Base-by-base conservation (phyloP, 2,113 vertebrate species). In the Hippocampus mohnikei region DNA sequence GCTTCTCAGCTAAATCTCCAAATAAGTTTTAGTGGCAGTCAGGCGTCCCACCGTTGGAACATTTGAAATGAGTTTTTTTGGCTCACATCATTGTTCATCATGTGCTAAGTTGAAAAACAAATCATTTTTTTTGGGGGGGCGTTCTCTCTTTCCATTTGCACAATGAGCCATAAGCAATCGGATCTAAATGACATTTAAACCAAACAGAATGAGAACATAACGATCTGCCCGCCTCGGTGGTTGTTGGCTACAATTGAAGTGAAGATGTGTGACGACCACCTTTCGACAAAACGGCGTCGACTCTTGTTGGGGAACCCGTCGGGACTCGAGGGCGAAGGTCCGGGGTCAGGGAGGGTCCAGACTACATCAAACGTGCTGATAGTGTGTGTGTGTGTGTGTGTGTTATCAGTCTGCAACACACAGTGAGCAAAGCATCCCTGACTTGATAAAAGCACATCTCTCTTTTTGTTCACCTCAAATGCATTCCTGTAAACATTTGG, bases 151-250 rank as follows among this genome's bases (percentile, higher is more conserved):
- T 84, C 72, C 73, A 79, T 81, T 81, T 78, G 73, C 75, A 73
- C 85, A 90, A 88, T 80, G 76, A 69, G 75, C 74, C 81, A 72
- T 67, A 85, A 85, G 91, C 85, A 91, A 89, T 66, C 66, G 76
- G 15, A 58, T 33, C 25, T 16, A 33, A 18, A 60, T 9, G 58
- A 60, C 33, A 60, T 60, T 60, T 60, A 60, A 60, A 60, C 27
- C 18, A 18, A 5, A 59, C 13, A 3, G 5, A 60, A 60, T 16
- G 15, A 9, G 5, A 58, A 58, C 55, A 13, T 27, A 13, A 58
- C 10, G 23, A 58, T 58, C 55, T 58, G 12, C 25, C 55, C 13
- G 48, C 18, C 16, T 20, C 18, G 18, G 48, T 50, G 18, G 48
- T 50, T 50, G 46, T 50, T 21, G 11, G 42, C 12, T 44, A 7